Conservation (phyloP, 2,113 vertebrate genomes). For the Lamprotornis superbus region DNA sequence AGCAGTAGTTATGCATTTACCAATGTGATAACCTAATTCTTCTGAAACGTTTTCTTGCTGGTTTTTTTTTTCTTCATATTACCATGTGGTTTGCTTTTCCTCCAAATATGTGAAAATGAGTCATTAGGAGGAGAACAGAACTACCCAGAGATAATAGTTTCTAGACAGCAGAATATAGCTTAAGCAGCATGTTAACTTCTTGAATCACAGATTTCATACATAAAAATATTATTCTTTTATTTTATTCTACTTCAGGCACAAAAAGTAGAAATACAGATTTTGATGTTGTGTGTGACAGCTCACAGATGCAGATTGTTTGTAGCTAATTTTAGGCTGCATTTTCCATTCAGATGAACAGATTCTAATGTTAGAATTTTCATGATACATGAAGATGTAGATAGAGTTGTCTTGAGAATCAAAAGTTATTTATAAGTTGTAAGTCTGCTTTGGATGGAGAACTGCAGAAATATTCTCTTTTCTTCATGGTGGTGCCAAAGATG, state of each 20-base stretch:
- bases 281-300: neutral
- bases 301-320: constrained; percentile 4
- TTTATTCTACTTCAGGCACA: neutral
- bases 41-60: neutral
- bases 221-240: neutral
- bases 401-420: neutral
- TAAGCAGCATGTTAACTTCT: neutral
- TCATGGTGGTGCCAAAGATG: neutral
- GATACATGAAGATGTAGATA: neutral
- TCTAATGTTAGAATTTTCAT: constrained; percentile 16
- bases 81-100: neutral
- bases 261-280: neutral
- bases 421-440: neutral
- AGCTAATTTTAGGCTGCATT: constrained; percentile 1
- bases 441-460: neutral
- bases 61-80: neutral
- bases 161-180: neutral
- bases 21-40: neutral
- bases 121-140: neutral
- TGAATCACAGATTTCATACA: neutral
- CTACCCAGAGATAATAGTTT: neutral
- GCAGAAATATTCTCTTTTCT: constrained; percentile 4
- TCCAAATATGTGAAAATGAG: neutral
- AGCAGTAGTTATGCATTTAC: neutral
- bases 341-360: constrained; percentile 31